Evolutionary conservation across 1,140 invertebrate species (phyloP).

Genomic region (Thaumetopoea pityocampa): DNA sequence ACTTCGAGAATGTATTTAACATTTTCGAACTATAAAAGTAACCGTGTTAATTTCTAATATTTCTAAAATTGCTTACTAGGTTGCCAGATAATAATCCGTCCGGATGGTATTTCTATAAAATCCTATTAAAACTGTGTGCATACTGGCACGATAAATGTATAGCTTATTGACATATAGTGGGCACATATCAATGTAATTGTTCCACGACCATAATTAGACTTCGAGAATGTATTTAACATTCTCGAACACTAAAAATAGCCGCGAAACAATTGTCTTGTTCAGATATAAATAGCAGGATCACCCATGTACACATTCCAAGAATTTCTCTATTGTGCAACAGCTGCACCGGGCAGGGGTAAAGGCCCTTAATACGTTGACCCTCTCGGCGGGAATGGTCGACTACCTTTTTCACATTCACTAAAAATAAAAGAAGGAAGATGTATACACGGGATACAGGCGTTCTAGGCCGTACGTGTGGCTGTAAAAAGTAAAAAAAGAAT

Average conservation of each 20-base stretch:
- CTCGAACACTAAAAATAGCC: too few relatives aligned
- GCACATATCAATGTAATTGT: too few relatives aligned
- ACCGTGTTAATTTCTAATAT: too few relatives aligned
- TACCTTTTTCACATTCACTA: conserved; percentile 60
- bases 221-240: too few relatives aligned
- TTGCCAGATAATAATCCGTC: too few relatives aligned
- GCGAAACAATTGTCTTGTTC: conserved; percentile 12
- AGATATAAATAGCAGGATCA: conserved; percentile 44
- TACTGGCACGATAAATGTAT: too few relatives aligned
- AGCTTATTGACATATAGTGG: too few relatives aligned
- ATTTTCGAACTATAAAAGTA: too few relatives aligned
- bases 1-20: too few relatives aligned
- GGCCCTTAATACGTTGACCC: conserved; percentile 61
- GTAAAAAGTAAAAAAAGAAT: conserved; percentile 49
- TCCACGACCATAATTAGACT: conserved; percentile 11
- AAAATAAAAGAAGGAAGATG: conserved; percentile 68
- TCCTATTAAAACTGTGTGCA: too few relatives aligned
- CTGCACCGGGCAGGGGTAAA: conserved; percentile 51
- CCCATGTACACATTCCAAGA: conserved; percentile 48
- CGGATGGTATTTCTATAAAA: too few relatives aligned
- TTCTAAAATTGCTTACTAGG: too few relatives aligned
- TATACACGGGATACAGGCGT: conserved; percentile 47
- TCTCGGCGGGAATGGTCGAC: conserved; percentile 41
- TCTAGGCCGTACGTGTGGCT: conserved; percentile 45
- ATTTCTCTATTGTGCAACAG: conserved; percentile 68